Base-by-base conservation (phyloP, 2,888 invertebrate species). In the Melangyna quadrimaculata region DNA sequence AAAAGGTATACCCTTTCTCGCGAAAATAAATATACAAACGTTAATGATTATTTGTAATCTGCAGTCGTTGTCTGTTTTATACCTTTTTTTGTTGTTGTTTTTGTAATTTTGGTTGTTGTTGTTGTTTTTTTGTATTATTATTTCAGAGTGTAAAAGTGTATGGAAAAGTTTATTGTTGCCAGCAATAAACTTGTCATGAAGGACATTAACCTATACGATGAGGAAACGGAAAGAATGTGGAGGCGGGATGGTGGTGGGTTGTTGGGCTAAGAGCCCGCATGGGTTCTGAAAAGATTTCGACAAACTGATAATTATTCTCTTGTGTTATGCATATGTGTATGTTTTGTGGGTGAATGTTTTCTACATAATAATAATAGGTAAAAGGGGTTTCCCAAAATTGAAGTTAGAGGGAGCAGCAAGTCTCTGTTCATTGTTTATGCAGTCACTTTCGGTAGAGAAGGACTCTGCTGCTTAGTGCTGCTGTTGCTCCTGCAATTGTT, bases 21-120 rank as follows among this genome's bases (percentile, higher is more conserved):
- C 70, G 74, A 67, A 81, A 81, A 77, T 77, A 70, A 71, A 63
- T 69, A 63, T 69, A 69, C 61, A 45, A 74, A 59, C 59, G 48
- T 79, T 84, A 84, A 84, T 84, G 79, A 75, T 84, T 84, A 79
- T 79, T 79, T 84, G 79, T 75, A 79, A 84, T 84, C 79, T 79
- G 79, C 74, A 75, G 71, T 57, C 74, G 55, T 70, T 78, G 22
- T 27, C 19, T 53, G 78, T 81, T 43, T 32, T 29, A 27, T 27
- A 43, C 43, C n/a, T 61, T n/a, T 14, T 27, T 24, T 61, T 40
- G 37, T 24, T 40, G 37, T 59, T 59, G 32, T 29, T 35, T 24
- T 61, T 40, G 37, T 24, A 27, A 22, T 59, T 59, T 17, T 29
- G 22, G 32, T 19, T 19, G 22, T 22, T 19, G 19, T 22, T 48